Percentiles rank a stretch among this genome's conserved stretches.
Evolutionary conservation across 2,888 invertebrate species (phyloP).

Genomic region (Mycalesis mineus): DNA sequence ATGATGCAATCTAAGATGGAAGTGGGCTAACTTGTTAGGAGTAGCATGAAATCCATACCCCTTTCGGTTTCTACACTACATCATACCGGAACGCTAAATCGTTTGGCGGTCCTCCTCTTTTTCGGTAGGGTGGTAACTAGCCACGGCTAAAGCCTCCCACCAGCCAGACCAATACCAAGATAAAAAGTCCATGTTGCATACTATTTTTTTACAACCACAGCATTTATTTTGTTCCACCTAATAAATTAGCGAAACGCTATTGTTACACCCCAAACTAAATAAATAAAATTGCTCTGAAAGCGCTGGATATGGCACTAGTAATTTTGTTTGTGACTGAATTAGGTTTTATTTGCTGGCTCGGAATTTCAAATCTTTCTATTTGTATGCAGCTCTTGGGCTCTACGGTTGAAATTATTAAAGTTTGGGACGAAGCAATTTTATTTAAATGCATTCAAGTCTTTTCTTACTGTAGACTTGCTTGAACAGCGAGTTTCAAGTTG

Average conservation of each 20-base stretch:
- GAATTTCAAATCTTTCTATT: neutral
- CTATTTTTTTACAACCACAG: too few species aligned
- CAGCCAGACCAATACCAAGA: too few species aligned
- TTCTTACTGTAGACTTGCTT: neutral
- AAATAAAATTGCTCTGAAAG: neutral
- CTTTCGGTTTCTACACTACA: too few species aligned
- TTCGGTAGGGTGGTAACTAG: too few species aligned
- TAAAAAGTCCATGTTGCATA: too few species aligned
- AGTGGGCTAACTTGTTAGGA: too few species aligned
- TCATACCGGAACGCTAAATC: too few species aligned
- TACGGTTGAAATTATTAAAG: neutral
- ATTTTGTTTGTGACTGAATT: constrained; percentile 1
- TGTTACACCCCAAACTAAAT: neutral
- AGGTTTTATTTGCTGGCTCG: neutral
- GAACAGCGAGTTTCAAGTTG: too few species aligned
- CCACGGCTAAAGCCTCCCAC: neutral
- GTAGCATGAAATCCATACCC: too few species aligned
- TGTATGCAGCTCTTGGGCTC: neutral
- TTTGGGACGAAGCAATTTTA: neutral
- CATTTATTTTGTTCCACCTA: too few species aligned
- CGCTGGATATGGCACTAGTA: neutral
- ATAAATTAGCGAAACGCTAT: neutral
- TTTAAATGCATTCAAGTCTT: neutral
- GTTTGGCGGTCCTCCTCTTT: too few species aligned
- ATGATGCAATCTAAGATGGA: too few species aligned